phyloP scores from a whole-genome alignment of 2,888 invertebrate genomes.

The Lasioglossum figueresi region DNA sequence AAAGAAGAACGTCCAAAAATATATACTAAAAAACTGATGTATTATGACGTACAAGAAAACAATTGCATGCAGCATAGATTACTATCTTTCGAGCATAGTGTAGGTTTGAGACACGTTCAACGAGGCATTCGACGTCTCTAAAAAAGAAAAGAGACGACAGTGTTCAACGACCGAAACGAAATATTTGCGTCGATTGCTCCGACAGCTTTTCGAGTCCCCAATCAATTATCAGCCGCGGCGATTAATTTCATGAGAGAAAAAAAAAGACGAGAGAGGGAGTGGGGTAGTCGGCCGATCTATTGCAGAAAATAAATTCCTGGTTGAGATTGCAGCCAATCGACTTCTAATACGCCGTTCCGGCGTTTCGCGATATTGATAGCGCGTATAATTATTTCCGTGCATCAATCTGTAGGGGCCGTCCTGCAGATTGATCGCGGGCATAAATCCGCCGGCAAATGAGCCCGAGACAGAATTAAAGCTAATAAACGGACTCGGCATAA shows the following conservation, averaged over 20 bases:
- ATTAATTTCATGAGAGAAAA: neutral
- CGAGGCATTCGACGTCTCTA: neutral
- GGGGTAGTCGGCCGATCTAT: neutral
- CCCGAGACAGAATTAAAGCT: conserved; percentile 38
- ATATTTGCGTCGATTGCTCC: neutral
- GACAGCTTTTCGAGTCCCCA: neutral
- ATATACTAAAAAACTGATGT: neutral
- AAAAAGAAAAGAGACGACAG: neutral
- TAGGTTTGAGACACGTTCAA: neutral
- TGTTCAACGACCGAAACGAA: neutral
- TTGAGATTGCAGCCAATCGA: neutral
- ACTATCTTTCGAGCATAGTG: neutral
- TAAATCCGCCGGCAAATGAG: conserved; percentile 46
- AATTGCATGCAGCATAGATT: no score
- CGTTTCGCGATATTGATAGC: conserved; percentile 22
- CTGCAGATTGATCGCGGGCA: conserved; percentile 22
- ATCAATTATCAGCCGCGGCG: neutral
- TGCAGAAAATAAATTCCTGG: neutral
- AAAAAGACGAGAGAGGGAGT: neutral
- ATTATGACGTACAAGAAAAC: no score
- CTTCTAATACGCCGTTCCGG: conserved; percentile 6
- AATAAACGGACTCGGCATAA: conserved; percentile 43
- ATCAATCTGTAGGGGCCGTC: conserved; percentile 4
- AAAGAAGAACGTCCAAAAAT: neutral
- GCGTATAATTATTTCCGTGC: conserved; percentile 19